These are phyloP conservation scores for Myopa tessellatipennis DNA, from an alignment of 2,888 invertebrate genomes.

Conservation along the genomic window DNA sequence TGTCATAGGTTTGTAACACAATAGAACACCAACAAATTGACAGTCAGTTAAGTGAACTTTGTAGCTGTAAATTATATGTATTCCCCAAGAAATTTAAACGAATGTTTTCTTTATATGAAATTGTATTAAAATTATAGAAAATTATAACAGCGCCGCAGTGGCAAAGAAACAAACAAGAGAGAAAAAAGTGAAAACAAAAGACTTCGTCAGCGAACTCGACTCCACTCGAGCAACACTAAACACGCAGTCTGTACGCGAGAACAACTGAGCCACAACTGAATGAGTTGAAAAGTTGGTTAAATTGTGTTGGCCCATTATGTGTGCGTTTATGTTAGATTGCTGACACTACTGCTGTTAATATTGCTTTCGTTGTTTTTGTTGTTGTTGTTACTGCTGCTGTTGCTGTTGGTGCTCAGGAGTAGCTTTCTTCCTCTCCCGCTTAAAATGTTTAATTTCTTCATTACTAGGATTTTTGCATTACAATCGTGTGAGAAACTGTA, in stretches of 20 bases:
- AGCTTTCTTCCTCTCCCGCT: not conserved
- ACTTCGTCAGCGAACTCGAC: constrained; percentile 49
- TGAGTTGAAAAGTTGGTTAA: not conserved
- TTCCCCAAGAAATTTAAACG: not conserved
- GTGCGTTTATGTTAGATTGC: no score
- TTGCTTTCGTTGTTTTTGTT: not conserved
- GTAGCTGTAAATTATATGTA: not conserved
- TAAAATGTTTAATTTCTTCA: constrained; percentile 11
- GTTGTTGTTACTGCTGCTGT: not conserved
- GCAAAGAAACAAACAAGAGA: constrained; percentile 19
- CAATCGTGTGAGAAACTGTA: constrained; percentile 15
- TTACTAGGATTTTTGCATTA: not conserved
- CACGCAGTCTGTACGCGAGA: constrained; percentile 38
- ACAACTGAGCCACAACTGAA: constrained; percentile 47
- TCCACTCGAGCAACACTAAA: not conserved
- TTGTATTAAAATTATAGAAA: constrained; percentile 1
- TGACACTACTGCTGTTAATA: not conserved
- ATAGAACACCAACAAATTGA: not conserved
- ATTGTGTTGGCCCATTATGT: constrained; percentile 1
- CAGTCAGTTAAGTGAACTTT: not conserved
- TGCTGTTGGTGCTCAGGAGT: constrained; percentile 11
- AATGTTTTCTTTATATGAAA: not conserved
- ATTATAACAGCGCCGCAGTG: constrained; percentile 19
- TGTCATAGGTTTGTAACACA: not conserved
- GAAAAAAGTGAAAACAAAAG: constrained; percentile 50